Evolutionary conservation across 35 echinoderm and acorn worm genomes (phyloP).

Genomic region (Anneissia japonica): DNA sequence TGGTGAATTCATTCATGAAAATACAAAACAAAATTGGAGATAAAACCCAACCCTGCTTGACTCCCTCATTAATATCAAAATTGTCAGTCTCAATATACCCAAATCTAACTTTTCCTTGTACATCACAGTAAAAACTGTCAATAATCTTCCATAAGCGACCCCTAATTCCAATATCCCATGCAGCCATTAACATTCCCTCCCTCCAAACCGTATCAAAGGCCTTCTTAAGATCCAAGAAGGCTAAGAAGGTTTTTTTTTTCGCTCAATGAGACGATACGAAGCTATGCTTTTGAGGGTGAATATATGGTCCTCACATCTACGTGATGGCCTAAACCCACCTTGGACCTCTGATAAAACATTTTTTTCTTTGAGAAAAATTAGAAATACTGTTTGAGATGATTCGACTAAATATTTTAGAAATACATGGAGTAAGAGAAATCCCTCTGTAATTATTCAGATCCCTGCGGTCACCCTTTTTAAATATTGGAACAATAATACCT

Average conservation of each 20-base stretch:
- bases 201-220: not conserved
- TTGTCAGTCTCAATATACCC: not conserved
- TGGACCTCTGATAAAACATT: not conserved
- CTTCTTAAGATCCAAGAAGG: not conserved
- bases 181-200: not conserved
- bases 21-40: not conserved
- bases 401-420: not conserved
- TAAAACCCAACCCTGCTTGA: not conserved
- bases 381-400: not conserved
- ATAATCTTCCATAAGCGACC: not conserved
- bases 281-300: not conserved
- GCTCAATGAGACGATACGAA: not conserved
- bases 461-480: not conserved
- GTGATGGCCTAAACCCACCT: not conserved
- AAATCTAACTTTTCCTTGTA: not conserved
- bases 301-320: not conserved
- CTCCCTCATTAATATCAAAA: not conserved
- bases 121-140: not conserved
- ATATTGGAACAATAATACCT: not conserved
- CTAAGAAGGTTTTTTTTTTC: not conserved
- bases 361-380: not conserved
- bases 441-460: not conserved
- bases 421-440: not conserved
- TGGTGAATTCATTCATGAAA: not conserved
- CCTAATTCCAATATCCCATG: not conserved